Evolutionary conservation across 2,797 vertebrate genomes (phyloP).

Genomic region (Pseudochaenichthys georgianus): DNA sequence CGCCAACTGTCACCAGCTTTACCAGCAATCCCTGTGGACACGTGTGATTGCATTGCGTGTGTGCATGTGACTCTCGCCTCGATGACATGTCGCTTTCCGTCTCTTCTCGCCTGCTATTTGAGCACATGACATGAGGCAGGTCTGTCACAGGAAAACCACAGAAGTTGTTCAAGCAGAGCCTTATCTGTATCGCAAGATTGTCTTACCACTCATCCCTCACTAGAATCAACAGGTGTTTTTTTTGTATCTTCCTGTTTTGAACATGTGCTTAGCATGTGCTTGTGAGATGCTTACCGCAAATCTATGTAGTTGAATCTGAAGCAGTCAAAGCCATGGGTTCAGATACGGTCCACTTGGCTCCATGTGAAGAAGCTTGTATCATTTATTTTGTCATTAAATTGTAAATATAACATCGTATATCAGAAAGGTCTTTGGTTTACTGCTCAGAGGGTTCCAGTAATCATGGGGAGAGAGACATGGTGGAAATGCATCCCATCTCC

Average conservation of each 20-base stretch:
- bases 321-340: not conserved
- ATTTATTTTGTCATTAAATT: not conserved
- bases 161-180: not conserved
- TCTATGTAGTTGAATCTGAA: not conserved
- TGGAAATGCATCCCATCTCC: not conserved
- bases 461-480: not conserved
- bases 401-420: not conserved
- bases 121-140: not conserved
- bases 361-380: not conserved
- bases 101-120: not conserved
- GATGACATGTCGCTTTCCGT: not conserved
- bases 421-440: not conserved
- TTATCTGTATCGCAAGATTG: not conserved
- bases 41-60: not conserved
- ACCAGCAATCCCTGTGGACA: not conserved
- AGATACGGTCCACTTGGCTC: not conserved
- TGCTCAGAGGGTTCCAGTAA: not conserved
- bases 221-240: not conserved
- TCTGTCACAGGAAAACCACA: slow-evolving; percentile 25
- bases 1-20: not conserved
- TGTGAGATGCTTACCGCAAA: not conserved
- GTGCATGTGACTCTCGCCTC: not conserved
- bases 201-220: not conserved
- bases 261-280: not conserved
- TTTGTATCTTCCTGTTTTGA: slow-evolving; percentile 15